Percentiles rank a stretch among this genome's conserved stretches.
Evolutionary conservation across 2,888 invertebrate genomes (phyloP).

Genomic region (Tenthredo distinguenda): DNA sequence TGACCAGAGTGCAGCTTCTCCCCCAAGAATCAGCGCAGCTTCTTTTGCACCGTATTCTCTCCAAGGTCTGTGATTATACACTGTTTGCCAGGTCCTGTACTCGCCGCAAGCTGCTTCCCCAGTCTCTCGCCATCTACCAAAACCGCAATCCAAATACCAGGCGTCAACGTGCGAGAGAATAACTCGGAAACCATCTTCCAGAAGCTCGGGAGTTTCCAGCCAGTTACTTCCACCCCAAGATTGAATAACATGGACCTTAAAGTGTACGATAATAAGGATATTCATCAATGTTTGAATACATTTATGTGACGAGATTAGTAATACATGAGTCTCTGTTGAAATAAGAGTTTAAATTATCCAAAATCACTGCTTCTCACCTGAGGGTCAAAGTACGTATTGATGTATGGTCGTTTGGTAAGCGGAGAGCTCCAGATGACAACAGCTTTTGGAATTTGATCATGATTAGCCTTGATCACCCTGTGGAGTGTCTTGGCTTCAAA

Average conservation of each 20-base stretch:
- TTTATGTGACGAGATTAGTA: neutral
- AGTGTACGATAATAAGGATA: neutral
- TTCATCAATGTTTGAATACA: neutral
- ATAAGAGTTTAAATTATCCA: neutral
- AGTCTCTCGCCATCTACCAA: conserved; percentile 91
- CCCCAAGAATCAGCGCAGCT: conserved; percentile 82
- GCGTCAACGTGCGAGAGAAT: conserved; percentile 93
- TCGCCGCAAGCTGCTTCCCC: conserved; percentile 93
- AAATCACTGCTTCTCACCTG: conserved; percentile 79
- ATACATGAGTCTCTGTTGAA: neutral
- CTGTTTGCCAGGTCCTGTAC: conserved; percentile 92
- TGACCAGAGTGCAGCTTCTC: conserved; percentile 92
- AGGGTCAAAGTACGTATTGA: conserved; percentile 84
- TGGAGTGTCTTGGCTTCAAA: conserved; percentile 85
- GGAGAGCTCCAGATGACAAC: conserved; percentile 89
- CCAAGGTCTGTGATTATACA: conserved; percentile 92
- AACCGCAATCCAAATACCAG: conserved; percentile 94
- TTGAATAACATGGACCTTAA: conserved; percentile 83
- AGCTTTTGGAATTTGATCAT: conserved; percentile 80
- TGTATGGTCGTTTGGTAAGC: conserved; percentile 86
- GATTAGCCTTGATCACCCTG: conserved; percentile 83
- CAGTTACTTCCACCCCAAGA: conserved; percentile 91
- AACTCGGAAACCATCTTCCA: conserved; percentile 88
- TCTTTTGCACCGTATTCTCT: conserved; percentile 75
- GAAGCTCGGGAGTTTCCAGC: conserved; percentile 88